Percentiles rank a stretch among this genome's conserved stretches.
These are phyloP conservation scores for Mus musculus DNA, from an alignment of 2,113 vertebrate genomes.

Conservation along the genomic window DNA sequence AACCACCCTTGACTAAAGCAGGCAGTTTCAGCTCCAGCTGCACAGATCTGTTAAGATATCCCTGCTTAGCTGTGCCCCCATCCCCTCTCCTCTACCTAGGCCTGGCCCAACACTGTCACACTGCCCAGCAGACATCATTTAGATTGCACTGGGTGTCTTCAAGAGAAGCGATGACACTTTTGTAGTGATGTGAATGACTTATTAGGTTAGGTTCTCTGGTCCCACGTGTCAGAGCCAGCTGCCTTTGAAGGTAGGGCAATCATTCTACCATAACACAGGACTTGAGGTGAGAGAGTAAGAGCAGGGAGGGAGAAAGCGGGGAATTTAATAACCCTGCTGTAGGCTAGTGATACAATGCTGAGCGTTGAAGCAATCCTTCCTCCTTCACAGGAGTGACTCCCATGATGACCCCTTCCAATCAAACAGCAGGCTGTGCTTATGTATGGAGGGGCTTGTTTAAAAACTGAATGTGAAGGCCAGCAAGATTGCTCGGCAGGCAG, in stretches of 20 bases:
- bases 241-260: conserved; percentile 32
- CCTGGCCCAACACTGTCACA: too few relatives aligned
- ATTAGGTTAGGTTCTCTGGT: background rate
- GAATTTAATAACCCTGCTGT: background rate
- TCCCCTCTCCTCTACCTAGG: background rate
- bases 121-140: background rate
- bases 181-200: background rate
- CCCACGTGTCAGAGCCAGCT: background rate
- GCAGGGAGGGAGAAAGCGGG: accelerated
- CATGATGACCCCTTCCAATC: conserved; percentile 12
- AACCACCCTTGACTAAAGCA: background rate
- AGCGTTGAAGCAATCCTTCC: background rate
- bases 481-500: background rate
- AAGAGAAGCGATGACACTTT: background rate
- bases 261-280: background rate
- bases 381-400: background rate
- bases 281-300: too few relatives aligned
- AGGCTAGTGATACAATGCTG: background rate
- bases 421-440: background rate
- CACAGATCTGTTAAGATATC: background rate
- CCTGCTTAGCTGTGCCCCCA: background rate
- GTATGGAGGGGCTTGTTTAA: conserved; percentile 11
- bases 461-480: background rate
- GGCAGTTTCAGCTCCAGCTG: background rate
- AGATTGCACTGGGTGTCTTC: background rate